Conservation (phyloP, 53 echinoderm and acorn worm genomes). For the Paracentrotus lividus region DNA sequence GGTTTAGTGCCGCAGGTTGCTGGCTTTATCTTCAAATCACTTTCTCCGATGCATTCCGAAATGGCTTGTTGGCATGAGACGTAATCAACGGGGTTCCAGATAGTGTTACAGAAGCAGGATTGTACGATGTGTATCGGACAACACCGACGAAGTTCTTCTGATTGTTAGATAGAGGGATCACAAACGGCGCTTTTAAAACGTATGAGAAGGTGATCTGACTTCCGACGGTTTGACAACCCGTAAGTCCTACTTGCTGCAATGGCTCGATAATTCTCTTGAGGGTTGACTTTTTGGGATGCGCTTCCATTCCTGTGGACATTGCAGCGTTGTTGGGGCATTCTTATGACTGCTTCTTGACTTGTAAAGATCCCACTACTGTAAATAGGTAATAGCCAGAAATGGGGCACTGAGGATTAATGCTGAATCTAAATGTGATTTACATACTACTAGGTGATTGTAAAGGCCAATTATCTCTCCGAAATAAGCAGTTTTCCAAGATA, state of each 20-base stretch:
- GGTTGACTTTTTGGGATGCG: not conserved
- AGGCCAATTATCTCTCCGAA: too few relatives aligned
- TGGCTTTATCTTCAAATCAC: not conserved
- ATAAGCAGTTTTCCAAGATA: too few relatives aligned
- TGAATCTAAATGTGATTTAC: too few relatives aligned
- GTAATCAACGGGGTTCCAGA: slow-evolving; percentile 8
- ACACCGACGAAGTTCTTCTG: too few relatives aligned
- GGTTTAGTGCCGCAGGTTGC: not conserved
- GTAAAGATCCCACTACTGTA: not conserved
- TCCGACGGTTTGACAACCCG: not conserved
- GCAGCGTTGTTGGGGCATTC: not conserved
- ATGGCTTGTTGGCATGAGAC: not conserved
- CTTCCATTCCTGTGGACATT: not conserved
- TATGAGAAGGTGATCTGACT: not conserved
- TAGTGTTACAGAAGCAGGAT: not conserved
- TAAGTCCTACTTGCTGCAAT: slow-evolving; percentile 1
- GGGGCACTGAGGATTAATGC: too few relatives aligned
- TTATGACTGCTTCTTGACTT: not conserved
- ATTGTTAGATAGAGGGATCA: not conserved
- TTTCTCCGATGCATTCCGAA: not conserved
- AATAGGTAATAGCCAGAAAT: not conserved
- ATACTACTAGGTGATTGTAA: too few relatives aligned
- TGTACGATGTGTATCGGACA: not conserved
- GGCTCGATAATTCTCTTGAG: slow-evolving; percentile 9
- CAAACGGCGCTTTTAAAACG: not conserved